Conservation (phyloP, 1,140 invertebrate species). For the Anastrepha obliqua region DNA sequence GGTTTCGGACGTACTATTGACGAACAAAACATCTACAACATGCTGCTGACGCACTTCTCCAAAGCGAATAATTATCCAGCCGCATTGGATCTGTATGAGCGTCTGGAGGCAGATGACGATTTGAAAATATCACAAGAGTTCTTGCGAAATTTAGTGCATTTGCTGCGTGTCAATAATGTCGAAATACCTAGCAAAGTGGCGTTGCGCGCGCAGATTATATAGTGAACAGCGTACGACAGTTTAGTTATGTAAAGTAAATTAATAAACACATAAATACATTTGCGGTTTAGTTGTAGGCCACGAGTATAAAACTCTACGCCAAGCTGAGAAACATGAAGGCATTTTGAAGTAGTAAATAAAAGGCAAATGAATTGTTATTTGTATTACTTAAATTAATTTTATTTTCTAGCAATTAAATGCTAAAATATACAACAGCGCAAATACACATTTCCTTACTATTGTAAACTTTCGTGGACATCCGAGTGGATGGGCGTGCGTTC, state of each 20-base stretch:
- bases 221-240: not conserved
- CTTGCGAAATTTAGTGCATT: conserved; percentile 66
- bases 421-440: conserved; percentile 44
- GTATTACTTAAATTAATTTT: conserved; percentile 38
- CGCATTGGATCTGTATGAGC: conserved; percentile 71
- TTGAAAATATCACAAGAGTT: conserved; percentile 71
- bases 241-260: not conserved
- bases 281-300: not conserved
- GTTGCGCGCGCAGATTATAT: conserved; percentile 65
- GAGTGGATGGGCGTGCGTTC: not conserved
- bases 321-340: not conserved
- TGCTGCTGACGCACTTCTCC: conserved; percentile 74
- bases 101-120: conserved; percentile 71
- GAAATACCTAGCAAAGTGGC: conserved; percentile 69
- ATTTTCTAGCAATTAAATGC: conserved; percentile 38
- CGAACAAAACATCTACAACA: conserved; percentile 71
- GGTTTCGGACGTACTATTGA: conserved; percentile 66
- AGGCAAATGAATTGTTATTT: conserved; percentile 23
- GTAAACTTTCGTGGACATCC: not conserved
- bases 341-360: conserved; percentile 7
- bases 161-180: conserved; percentile 67
- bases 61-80: conserved; percentile 72
- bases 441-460: conserved; percentile 26
- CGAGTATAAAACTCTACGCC: not conserved
- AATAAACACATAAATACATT: not conserved